These are phyloP conservation scores for Azemiops feae DNA, from an alignment of 2,113 vertebrate species.

Conservation along the genomic window DNA sequence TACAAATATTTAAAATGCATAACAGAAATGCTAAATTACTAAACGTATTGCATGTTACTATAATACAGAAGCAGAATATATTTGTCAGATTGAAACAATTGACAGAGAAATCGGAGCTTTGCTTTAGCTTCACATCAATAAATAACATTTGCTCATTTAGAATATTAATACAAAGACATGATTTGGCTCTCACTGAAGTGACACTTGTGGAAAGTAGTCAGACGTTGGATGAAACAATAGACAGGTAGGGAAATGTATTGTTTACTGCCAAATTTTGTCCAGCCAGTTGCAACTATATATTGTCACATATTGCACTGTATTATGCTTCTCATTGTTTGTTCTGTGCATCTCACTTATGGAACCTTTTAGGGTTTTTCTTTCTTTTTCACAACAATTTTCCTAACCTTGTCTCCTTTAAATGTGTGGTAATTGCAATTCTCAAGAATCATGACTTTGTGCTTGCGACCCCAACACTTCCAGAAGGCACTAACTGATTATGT, in stretches of 20 bases:
- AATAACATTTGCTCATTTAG: background rate
- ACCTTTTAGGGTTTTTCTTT: background rate
- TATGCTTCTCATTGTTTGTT: background rate
- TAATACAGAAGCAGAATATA: background rate
- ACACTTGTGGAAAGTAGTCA: background rate
- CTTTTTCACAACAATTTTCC: background rate
- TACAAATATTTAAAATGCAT: background rate
- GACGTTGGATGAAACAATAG: background rate
- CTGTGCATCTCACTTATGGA: background rate
- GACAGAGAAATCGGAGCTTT: background rate
- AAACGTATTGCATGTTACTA: background rate
- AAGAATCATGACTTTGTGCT: background rate
- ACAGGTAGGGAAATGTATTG: background rate
- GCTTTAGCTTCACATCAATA: background rate
- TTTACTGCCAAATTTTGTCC: background rate
- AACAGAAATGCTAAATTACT: background rate
- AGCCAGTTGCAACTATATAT: background rate
- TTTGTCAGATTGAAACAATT: background rate
- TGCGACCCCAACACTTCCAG: background rate
- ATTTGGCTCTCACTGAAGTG: background rate
- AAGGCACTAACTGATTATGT: background rate
- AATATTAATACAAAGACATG: background rate
- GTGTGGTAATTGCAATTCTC: background rate
- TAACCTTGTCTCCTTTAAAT: background rate
- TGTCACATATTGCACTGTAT: slow-evolving; percentile 1